Evolutionary conservation across 2,888 invertebrate genomes (phyloP).

Genomic region (Anarsia innoxiella): DNA sequence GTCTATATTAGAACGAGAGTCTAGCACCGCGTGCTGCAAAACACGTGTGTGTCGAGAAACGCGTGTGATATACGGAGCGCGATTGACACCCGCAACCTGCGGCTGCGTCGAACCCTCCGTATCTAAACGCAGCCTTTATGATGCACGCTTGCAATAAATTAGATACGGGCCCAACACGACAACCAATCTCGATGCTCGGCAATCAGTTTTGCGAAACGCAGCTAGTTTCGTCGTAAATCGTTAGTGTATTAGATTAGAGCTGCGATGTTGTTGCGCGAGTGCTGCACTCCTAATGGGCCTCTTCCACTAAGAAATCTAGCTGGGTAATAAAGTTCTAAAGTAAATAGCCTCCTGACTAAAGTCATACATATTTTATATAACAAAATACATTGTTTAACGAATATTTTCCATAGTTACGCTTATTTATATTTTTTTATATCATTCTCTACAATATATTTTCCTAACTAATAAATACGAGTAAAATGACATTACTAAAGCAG

Average conservation of each 20-base stretch:
- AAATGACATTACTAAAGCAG: no score
- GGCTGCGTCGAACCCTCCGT: background rate
- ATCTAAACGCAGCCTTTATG: conserved; percentile 17
- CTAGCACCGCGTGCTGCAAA: conserved; percentile 8
- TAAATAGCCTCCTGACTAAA: no score
- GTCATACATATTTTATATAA: no score
- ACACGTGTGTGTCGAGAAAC: conserved; percentile 10
- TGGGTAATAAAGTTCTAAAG: conserved; percentile 1
- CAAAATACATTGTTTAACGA: no score
- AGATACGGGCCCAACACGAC: conserved; percentile 50
- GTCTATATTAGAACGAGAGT: conserved; percentile 12
- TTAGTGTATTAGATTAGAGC: conserved; percentile 36
- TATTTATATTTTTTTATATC: no score
- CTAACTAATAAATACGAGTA: no score
- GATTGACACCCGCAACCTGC: conserved; percentile 42
- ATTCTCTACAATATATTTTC: no score
- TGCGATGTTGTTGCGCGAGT: conserved; percentile 12
- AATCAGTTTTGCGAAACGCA: conserved; percentile 64
- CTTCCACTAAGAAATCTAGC: conserved; percentile 2
- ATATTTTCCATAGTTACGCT: no score
- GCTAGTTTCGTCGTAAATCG: conserved; percentile 50
- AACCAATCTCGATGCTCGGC: conserved; percentile 51
- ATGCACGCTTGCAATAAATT: conserved; percentile 61
- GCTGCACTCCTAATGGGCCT: conserved; percentile 6
- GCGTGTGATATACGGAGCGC: conserved; percentile 34